These are phyloP conservation scores for Bhutanitis thaidina DNA, from an alignment of 2,888 invertebrate species.

Conservation along the genomic window DNA sequence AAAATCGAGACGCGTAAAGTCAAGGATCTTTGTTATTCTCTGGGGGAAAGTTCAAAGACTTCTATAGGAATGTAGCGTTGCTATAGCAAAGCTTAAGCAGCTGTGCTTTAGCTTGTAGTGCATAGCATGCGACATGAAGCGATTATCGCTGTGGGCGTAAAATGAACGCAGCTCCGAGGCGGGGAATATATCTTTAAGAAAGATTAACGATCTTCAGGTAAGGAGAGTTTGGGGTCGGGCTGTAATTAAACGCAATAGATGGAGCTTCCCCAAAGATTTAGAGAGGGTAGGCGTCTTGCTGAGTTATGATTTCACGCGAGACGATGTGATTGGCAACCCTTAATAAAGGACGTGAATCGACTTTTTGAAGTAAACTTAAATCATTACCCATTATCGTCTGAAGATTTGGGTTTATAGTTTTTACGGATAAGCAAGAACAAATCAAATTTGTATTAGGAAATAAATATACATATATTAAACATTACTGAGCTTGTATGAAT, in stretches of 20 bases:
- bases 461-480: too few species aligned
- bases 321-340: conserved; percentile 68
- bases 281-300: conserved; percentile 69
- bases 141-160: conserved; percentile 58
- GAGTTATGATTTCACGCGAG: conserved; percentile 76
- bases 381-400: conserved; percentile 3
- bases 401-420: neutral
- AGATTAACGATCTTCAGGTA: conserved; percentile 79
- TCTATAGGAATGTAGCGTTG: conserved; percentile 48
- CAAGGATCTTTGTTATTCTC: conserved; percentile 43
- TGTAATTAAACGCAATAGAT: conserved; percentile 79
- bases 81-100: conserved; percentile 43
- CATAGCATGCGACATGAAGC: conserved; percentile 55
- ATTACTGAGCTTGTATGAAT: too few species aligned
- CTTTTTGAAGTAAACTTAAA: conserved; percentile 38
- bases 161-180: conserved; percentile 53
- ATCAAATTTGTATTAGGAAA: too few species aligned
- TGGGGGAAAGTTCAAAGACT: conserved; percentile 69
- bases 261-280: conserved; percentile 74
- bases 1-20: conserved; percentile 58
- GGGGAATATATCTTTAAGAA: conserved; percentile 77
- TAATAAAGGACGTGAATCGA: conserved; percentile 60
- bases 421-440: neutral
- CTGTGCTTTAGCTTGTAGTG: conserved; percentile 23
- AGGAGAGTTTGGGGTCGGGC: conserved; percentile 61